Evolutionary conservation across 2,113 vertebrate genomes (phyloP), one percentile per base, ranked within the genome.

Genomic region (Chionis minor): DNA sequence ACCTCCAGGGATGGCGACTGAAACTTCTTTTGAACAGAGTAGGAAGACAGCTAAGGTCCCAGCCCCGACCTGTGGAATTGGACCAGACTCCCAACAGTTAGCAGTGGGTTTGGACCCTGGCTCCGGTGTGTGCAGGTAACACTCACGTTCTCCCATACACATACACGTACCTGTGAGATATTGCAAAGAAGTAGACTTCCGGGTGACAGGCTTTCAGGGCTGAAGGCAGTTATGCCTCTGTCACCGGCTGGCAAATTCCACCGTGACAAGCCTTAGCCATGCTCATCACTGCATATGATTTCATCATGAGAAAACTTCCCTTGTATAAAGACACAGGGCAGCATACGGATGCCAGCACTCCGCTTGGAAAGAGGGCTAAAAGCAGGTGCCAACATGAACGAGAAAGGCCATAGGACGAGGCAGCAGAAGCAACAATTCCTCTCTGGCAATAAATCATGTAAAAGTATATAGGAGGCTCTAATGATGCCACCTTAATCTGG

Each of bases 311-410:
- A 84, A 70, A 63, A 42, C 6, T 28, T 26, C 44, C 49, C 22
- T 38, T 58, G 62, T 40, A n/a, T n/a, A 33, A 78, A 44, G 61
- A 32, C 12, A 71, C 28, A 42, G 44, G 74, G 54, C 45, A 58
- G 32, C 54, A n/a, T 5, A 67, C 2, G 51, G 72, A 55, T 56
- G 66, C 14, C 18, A 40, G 26, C 15, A 27, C 10, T 45, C 44
- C 27, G 49, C 67, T 66, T 58, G 44, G 40, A 10, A 62, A 52
- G 35, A 74, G 19, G 19, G 56, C 44, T 56, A 15, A 47, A 80
- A 74, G 26, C 12, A 45, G 35, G 79, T 0, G 1, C 33, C 38
- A 55, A 18, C 0, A 0, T 12, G 14, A 82, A 33, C 26, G 54
- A 82, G 38, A 63, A 88, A 62, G 32, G 42, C 14, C 79, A 74